Evolutionary conservation across 2,797 vertebrate species (phyloP), one percentile per base, ranked within the genome.

Genomic region (Cossypha heuglini): DNA sequence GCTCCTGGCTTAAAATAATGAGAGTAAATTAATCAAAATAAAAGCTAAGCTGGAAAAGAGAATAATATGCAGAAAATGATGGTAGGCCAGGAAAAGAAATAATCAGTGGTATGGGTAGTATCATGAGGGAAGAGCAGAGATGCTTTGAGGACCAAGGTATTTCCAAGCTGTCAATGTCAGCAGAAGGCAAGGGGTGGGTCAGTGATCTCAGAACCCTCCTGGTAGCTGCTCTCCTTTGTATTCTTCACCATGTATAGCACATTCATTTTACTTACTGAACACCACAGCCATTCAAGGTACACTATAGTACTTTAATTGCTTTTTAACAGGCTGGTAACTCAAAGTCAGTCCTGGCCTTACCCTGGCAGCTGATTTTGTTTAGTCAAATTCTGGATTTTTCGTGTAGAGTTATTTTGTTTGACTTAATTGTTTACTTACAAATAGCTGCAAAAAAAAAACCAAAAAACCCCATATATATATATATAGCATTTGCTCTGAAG

Each of bases 251-350:
- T 10, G 29, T 21, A 19, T 46, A 55, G 55, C 38, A 26, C n/a
- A 57, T 17, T 81, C 0, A 12, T 88, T 91, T 83, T 16, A 14
- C 18, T n/a, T 29, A 6, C 31, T 12, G 46, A 43, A 24, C 40
- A 33, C 17, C 52, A 57, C 17, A 31, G 46, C 2, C 2, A 8
- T 17, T 43, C 6, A 25, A 74, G 15, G 17, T 54, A 20, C 52
- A 31, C 26, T 18, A 2, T 0, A 28, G 48, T 4, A n/a, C 13
- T 64, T 72, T 29, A 19, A 0, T 58, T 15, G 4, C 35, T 82
- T 58, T 46, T 69, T 67, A 17, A 38, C n/a, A 17, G 45, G 37
- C 28, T 38, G 28, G 51, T 26, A n/a, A 29, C 38, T 62, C 0
- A 0, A 35, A 26, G 16, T 49, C 10, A 54, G 35, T 24, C 45